Percentiles rank a stretch among this genome's conserved stretches.
Evolutionary conservation across 1,140 invertebrate genomes (phyloP).

Genomic region (Aphelinus atriplicis): DNA sequence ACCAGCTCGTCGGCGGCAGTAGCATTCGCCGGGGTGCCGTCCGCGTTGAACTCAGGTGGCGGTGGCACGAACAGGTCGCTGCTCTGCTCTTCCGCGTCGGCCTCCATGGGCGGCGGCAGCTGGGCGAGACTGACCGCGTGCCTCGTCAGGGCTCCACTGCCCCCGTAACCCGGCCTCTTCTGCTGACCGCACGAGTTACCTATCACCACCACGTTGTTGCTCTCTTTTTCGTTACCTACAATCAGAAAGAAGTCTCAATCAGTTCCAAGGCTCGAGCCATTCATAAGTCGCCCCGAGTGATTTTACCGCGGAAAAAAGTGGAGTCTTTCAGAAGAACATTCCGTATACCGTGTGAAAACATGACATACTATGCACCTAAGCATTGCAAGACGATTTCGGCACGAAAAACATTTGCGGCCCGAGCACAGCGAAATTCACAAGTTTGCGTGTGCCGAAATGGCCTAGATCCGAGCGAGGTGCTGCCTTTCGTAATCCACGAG

Average conservation of each 20-base stretch:
- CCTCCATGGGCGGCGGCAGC: constrained; percentile 83
- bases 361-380: too few relatives aligned
- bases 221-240: constrained; percentile 48
- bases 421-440: too few relatives aligned
- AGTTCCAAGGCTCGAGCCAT: too few relatives aligned
- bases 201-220: constrained; percentile 10
- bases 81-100: constrained; percentile 74
- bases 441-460: too few relatives aligned
- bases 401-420: too few relatives aligned
- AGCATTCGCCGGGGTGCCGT: constrained; percentile 57
- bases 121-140: constrained; percentile 82
- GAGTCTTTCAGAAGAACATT: too few relatives aligned
- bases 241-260: constrained; percentile 33
- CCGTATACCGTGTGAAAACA: too few relatives aligned
- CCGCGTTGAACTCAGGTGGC: constrained; percentile 79
- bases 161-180: constrained; percentile 51
- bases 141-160: constrained; percentile 69
- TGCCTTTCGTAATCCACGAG: not conserved
- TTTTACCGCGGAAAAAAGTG: too few relatives aligned
- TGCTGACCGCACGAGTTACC: not conserved
- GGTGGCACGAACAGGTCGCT: constrained; percentile 77
- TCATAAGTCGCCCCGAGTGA: too few relatives aligned
- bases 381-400: too few relatives aligned
- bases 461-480: not conserved
- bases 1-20: constrained; percentile 64